These are phyloP conservation scores for Asbolus verrucosus DNA, from an alignment of 1,140 invertebrate species.

Conservation along the genomic window DNA sequence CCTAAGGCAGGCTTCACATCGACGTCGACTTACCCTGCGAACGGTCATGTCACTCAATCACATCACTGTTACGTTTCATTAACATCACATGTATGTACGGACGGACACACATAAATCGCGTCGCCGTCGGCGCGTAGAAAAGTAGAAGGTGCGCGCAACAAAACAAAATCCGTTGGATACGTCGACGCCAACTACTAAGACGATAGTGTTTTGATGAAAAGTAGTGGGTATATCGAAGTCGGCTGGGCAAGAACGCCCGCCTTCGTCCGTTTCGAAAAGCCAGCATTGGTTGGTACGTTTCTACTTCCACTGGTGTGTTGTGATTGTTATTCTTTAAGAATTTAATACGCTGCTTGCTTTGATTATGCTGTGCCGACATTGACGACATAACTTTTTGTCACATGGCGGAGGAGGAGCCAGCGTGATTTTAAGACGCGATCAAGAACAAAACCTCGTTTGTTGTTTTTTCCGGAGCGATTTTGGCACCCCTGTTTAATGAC, in stretches of 20 bases:
- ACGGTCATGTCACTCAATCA: no score
- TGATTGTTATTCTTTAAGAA: slow-evolving; percentile 9
- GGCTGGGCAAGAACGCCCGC: slow-evolving; percentile 48
- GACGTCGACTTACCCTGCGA: no score
- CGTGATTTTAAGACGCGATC: background rate
- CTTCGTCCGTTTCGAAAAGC: slow-evolving; percentile 40
- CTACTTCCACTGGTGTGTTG: slow-evolving; percentile 50
- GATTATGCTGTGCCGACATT: no score
- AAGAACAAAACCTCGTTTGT: no score
- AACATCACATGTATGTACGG: background rate
- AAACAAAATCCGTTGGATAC: slow-evolving; percentile 34
- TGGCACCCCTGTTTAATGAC: slow-evolving; percentile 16
- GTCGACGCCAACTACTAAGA: slow-evolving; percentile 42
- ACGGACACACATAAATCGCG: slow-evolving; percentile 31
- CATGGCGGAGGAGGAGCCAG: slow-evolving; percentile 42
- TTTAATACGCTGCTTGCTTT: slow-evolving; percentile 49
- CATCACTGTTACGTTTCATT: no score
- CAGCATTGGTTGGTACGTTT: slow-evolving; percentile 48
- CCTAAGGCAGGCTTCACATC: no score
- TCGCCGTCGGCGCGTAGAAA: slow-evolving; percentile 15
- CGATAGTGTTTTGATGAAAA: slow-evolving; percentile 43
- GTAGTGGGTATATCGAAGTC: slow-evolving; percentile 50
- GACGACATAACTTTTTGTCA: slow-evolving; percentile 48
- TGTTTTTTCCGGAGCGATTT: background rate
- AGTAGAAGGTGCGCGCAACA: slow-evolving; percentile 28